Evolutionary conservation across 1,140 invertebrate genomes (phyloP).

Genomic region (Pseudoatta argentina): DNA sequence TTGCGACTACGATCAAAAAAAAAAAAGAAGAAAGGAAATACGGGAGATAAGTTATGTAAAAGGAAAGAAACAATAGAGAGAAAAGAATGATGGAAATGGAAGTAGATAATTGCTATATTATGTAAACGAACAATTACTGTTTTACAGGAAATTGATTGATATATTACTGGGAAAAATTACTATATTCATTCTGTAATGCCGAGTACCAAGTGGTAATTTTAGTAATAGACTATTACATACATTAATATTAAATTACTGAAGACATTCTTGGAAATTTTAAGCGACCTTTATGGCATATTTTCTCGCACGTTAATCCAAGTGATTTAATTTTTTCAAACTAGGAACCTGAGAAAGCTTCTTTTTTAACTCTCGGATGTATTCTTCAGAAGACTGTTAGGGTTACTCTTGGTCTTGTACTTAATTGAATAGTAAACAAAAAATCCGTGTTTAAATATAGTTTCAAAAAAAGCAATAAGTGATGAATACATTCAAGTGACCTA

Average conservation of each 20-base stretch:
- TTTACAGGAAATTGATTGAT: constrained; percentile 19
- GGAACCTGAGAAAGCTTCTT: neutral
- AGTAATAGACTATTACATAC: constrained; percentile 30
- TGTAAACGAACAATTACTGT: constrained; percentile 27
- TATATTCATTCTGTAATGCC: constrained; percentile 10
- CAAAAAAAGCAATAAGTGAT: no score
- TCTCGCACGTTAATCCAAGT: neutral
- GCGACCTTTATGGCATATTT: neutral
- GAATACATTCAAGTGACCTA: no score
- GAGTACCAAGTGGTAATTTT: constrained; percentile 17
- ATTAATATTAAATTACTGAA: neutral
- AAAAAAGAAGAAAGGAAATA: neutral
- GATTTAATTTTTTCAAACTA: neutral
- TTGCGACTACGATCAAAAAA: neutral
- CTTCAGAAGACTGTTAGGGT: no score
- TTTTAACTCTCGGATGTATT: neutral
- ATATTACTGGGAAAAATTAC: constrained; percentile 24
- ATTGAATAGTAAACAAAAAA: no score
- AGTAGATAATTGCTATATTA: constrained; percentile 32
- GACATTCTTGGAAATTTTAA: constrained; percentile 12
- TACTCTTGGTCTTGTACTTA: no score
- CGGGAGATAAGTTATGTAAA: constrained; percentile 1
- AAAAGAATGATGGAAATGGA: constrained; percentile 6
- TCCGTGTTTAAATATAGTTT: no score
- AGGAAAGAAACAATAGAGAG: neutral